Percentiles rank a stretch among this genome's conserved stretches.
Conservation (phyloP, 2,888 invertebrate species). For the Hirtodrosophila histrioides region DNA sequence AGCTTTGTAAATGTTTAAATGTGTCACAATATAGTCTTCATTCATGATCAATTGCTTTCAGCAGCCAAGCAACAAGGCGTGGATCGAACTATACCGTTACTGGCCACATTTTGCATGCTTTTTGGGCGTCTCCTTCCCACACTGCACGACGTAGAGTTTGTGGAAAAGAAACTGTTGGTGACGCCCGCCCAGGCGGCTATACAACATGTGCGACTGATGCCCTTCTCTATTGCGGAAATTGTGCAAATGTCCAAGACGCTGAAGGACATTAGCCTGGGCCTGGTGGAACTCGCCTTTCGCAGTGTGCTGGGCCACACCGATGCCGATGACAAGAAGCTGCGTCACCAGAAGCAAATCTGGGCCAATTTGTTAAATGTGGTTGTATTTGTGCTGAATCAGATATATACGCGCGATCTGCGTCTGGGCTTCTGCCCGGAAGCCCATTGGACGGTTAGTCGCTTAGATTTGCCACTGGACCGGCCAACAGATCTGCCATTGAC, state of each 20-base stretch:
- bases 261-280: constrained; percentile 92
- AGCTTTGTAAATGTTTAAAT: too few relatives aligned
- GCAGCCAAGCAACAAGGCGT: constrained; percentile 86
- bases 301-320: constrained; percentile 82
- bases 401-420: constrained; percentile 94
- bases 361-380: constrained; percentile 89
- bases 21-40: too few relatives aligned
- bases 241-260: constrained; percentile 89
- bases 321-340: constrained; percentile 81
- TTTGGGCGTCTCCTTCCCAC: constrained; percentile 92
- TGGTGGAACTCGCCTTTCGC: constrained; percentile 92
- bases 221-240: constrained; percentile 91
- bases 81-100: constrained; percentile 88
- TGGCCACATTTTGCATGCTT: constrained; percentile 93
- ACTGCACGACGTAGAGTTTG: constrained; percentile 94
- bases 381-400: constrained; percentile 90
- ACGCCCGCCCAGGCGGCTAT: constrained; percentile 35
- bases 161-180: constrained; percentile 84
- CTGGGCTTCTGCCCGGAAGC: constrained; percentile 90
- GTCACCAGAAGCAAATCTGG: constrained; percentile 88
- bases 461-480: constrained; percentile 85
- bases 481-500: constrained; percentile 86
- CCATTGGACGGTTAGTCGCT: constrained; percentile 87
- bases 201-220: constrained; percentile 80
- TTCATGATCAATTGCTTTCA: background rate